Evolutionary conservation across 2,888 invertebrate genomes (phyloP), one percentile per base, ranked within the genome.

Genomic region (Caenorhabditis macrosperma): DNA sequence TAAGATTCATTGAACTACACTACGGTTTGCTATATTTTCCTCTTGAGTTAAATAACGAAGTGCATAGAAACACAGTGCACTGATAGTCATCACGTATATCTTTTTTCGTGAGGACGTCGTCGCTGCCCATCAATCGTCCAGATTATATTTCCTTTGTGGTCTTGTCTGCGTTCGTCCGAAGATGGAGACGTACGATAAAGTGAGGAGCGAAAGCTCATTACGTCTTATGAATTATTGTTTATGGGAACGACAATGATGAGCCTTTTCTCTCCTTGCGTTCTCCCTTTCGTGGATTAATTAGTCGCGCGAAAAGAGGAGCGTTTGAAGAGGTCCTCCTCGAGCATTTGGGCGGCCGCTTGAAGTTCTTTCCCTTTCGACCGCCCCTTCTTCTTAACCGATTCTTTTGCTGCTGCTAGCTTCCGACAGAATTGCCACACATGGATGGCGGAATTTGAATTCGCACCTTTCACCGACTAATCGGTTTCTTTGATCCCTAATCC

Each of bases 191-290:
- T 28, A 57, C 54, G 72, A 72, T 72, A 72, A 72, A 59, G 54
- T 17, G 28, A 38, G 48, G 46, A 72, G 71, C 24, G 52, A 76
- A 76, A 76, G 75, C 75, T 76, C 75, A 76, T 76, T 76, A 67
- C 66, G 66, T 66, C 55, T 66, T 66, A 75, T 76, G 61, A 55
- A 72, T 72, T 66, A 76, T 76, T 76, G 75, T 67, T 76, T 67
- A 67, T 76, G 75, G 61, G 75, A 76, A 55, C 33, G 61, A 60
- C 61, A 46, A 55, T 38, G 71, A 72, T 72, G 71, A 72, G 71
- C 61, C 54, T 30, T 9, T 38, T 38, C n/a, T 22, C 26, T 28
- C 33, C 12, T 50, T 50, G 2, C 15, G 24, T 50, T 46, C 55
- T 41, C 35, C 41, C 15, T 15, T 59, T 41, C 7, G 5, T 54